Evolutionary conservation across 2,888 invertebrate species (phyloP).

Genomic region (Melanotus villosus): DNA sequence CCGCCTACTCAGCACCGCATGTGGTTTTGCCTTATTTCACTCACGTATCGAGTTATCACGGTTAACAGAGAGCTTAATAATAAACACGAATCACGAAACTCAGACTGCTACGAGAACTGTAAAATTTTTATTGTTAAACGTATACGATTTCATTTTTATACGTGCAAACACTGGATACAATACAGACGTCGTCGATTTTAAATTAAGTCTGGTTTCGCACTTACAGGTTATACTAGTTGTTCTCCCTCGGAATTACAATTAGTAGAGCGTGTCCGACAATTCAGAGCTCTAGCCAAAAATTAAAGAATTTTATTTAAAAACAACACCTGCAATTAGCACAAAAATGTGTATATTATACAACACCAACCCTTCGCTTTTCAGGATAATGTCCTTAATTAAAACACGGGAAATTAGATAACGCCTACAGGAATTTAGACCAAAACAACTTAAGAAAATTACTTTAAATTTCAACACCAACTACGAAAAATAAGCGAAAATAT

Average conservation of each 20-base stretch:
- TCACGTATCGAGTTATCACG: conserved; percentile 41
- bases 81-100: conserved; percentile 41
- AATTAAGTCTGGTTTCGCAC: conserved; percentile 17
- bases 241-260: not conserved
- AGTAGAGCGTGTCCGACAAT: too few relatives aligned
- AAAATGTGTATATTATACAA: too few relatives aligned
- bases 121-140: conserved; percentile 39
- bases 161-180: conserved; percentile 7
- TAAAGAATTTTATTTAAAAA: too few relatives aligned
- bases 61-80: conserved; percentile 36
- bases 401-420: too few relatives aligned
- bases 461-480: too few relatives aligned
- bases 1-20: conserved; percentile 25
- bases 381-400: too few relatives aligned
- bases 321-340: too few relatives aligned
- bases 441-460: too few relatives aligned
- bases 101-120: conserved; percentile 21
- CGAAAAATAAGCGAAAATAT: too few relatives aligned
- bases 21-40: conserved; percentile 33
- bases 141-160: conserved; percentile 30
- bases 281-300: too few relatives aligned
- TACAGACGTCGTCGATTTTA: conserved; percentile 27
- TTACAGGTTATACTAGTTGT: not conserved
- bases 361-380: too few relatives aligned
- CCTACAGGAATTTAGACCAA: too few relatives aligned